Conservation (phyloP, 1,140 invertebrate genomes). For the Stegodyphus dumicola region DNA sequence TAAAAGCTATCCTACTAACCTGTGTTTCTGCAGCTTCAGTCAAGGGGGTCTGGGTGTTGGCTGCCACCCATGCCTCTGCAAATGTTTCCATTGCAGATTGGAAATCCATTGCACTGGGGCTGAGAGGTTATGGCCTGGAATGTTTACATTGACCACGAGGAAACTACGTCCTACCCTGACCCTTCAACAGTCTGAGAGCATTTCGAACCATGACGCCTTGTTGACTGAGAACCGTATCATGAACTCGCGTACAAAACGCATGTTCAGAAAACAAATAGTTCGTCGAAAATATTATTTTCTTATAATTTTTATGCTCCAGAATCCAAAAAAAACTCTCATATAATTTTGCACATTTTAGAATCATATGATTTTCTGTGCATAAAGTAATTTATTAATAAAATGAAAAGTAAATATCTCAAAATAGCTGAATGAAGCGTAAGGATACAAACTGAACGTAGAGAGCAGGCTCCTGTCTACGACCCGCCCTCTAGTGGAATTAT, state of each 20-base stretch:
- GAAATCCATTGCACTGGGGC: constrained; percentile 82
- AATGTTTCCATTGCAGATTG: constrained; percentile 97
- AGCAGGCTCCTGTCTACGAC: constrained; percentile 43
- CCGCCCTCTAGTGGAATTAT: constrained; percentile 54
- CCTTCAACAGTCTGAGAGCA: constrained; percentile 50
- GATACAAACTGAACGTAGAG: constrained; percentile 47
- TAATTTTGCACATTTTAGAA: too few relatives aligned
- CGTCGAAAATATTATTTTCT: not conserved
- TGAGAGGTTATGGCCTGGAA: constrained; percentile 40
- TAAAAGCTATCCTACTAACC: constrained; percentile 64
- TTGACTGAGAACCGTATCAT: constrained; percentile 55
- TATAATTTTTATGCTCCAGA: not conserved
- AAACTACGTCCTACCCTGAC: constrained; percentile 38
- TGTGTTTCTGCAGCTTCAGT: constrained; percentile 67
- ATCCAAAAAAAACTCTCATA: too few relatives aligned
- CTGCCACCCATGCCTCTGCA: constrained; percentile 94
- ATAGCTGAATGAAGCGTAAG: constrained; percentile 54
- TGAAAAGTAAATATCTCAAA: constrained; percentile 52
- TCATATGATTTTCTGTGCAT: not conserved
- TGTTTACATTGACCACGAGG: constrained; percentile 61
- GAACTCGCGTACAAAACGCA: constrained; percentile 49
- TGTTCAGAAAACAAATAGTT: constrained; percentile 48
- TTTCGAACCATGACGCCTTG: constrained; percentile 61
- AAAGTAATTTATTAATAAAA: not conserved
- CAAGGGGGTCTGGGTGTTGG: constrained; percentile 79